These are phyloP conservation scores for Campylomormyrus tamandua DNA, from an alignment of 2,113 vertebrate species.

Conservation along the genomic window DNA sequence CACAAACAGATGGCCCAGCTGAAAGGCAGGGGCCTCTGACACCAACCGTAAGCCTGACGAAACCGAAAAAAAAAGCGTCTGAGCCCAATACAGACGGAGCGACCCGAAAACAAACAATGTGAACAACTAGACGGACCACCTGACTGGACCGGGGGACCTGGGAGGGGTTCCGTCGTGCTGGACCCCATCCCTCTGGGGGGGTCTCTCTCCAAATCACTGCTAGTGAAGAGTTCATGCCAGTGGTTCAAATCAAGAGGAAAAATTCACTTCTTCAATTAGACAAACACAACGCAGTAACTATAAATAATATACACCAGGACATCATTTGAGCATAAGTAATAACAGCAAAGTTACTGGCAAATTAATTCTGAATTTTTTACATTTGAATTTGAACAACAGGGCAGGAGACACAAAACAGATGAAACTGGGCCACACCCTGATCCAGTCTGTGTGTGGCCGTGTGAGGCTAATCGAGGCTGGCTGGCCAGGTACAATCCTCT, in stretches of 20 bases:
- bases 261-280: background rate
- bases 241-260: background rate
- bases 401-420: conserved; percentile 47
- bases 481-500: background rate
- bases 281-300: background rate
- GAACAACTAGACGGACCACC: background rate
- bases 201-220: background rate
- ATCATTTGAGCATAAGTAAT: conserved; percentile 29
- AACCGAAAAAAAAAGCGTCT: background rate
- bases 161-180: background rate
- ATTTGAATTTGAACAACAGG: conserved; percentile 33
- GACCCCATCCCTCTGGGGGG: background rate
- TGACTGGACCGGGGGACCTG: background rate
- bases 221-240: background rate
- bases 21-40: conserved; percentile 48
- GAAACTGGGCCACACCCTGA: conserved; percentile 27
- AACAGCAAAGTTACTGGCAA: conserved; percentile 54
- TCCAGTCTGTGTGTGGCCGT: conserved; percentile 9
- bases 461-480: background rate
- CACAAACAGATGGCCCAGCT: conserved; percentile 64
- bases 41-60: conserved; percentile 34
- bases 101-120: conserved; percentile 6
- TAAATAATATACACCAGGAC: background rate
- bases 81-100: conserved; percentile 5
- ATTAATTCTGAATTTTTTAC: conserved; percentile 40